Percentiles rank a stretch among this genome's conserved stretches.
Conservation (phyloP, 2,888 invertebrate genomes). For the Boloria selene region DNA sequence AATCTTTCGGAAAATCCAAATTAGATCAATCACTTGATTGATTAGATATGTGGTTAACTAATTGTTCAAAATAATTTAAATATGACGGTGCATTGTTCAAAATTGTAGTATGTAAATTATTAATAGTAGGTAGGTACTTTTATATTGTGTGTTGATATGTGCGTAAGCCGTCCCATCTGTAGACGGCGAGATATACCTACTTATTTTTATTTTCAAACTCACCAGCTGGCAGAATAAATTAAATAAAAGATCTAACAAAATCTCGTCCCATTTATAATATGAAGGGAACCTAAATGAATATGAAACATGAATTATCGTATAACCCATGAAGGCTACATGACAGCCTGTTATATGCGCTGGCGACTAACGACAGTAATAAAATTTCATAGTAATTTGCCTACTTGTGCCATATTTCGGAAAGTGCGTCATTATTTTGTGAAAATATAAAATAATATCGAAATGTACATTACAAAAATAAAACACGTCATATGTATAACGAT, state of each 20-base stretch:
- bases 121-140: too few relatives aligned
- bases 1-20: too few relatives aligned
- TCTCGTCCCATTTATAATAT: constrained; percentile 20
- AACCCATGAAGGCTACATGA: constrained; percentile 40
- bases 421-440: constrained; percentile 67
- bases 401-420: constrained; percentile 54
- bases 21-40: too few relatives aligned
- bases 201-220: constrained; percentile 8
- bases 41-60: too few relatives aligned
- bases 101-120: too few relatives aligned
- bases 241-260: constrained; percentile 20
- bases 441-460: constrained; percentile 54
- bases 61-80: too few relatives aligned
- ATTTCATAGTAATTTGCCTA: constrained; percentile 57
- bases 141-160: neutral
- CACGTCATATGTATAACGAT: constrained; percentile 50
- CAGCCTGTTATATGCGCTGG: constrained; percentile 42
- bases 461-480: constrained; percentile 60
- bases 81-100: too few relatives aligned
- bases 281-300: constrained; percentile 33
- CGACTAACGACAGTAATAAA: constrained; percentile 51
- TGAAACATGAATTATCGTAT: constrained; percentile 39
- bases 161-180: constrained; percentile 6
- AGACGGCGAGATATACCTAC: constrained; percentile 2
- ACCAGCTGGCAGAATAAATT: constrained; percentile 21